Evolutionary conservation across 2,113 vertebrate genomes (phyloP), one percentile per base, ranked within the genome.

Genomic region (Pimephales promelas): DNA sequence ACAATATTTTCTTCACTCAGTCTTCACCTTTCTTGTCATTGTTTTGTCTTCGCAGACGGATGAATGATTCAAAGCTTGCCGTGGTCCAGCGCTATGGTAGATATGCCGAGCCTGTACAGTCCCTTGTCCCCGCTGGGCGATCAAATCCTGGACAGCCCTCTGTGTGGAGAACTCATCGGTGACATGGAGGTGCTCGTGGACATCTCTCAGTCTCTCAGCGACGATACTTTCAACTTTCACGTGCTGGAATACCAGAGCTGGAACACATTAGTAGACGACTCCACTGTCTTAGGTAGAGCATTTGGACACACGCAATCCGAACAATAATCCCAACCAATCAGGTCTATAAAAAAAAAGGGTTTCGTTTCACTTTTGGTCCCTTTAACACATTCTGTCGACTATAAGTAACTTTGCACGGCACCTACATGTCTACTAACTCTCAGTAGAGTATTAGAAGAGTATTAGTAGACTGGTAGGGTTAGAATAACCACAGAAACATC

Each of bases 161-260:
- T 99, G 10, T 96, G 95, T 47, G 96, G 95, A 81, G 97, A 97
- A 81, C 94, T 98, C 72, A 92, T 95, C 0, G 93, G 93, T 87
- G 94, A 94, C 70, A 95, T 98, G 92, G 96, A 95, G 36, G 95
- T 92, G 70, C 94, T 98, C 36, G 93, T 92, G 22, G 95, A 97
- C 56, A 92, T 97, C 61, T 95, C 96, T 1, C 95, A 91, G 56
- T 95, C 95, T 36, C 89, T 97, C 0, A 94, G 89, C 0, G 95
- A 95, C 9, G 94, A 97, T 40, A 89, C 93, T 5, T 94, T 96
- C 24, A 94, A 94, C 49, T 94, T 99, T 13, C 93, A 94, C 78
- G 92, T 96, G 62, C 90, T 94, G 0, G 96, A 96, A 36, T 96
- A 95, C 89, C 96, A 94, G 13, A 95, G 92, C 70, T 86, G 94